These are phyloP conservation scores for Fopius arisanus DNA, from an alignment of 1,140 invertebrate species.

Conservation along the genomic window DNA sequence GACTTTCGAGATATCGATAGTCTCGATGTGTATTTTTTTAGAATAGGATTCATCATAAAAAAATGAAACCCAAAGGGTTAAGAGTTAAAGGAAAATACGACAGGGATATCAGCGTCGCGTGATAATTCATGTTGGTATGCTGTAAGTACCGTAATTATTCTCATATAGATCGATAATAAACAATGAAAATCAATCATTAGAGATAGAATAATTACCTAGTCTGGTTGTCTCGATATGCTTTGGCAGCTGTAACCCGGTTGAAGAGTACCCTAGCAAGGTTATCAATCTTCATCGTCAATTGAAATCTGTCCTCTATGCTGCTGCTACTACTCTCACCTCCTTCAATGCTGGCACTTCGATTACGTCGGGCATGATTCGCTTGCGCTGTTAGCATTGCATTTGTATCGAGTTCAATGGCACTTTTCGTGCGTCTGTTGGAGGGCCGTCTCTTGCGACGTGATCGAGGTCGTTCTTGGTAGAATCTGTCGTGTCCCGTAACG, in stretches of 20 bases:
- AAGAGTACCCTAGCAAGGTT: constrained; percentile 60
- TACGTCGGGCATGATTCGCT: constrained; percentile 47
- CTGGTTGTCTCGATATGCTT: constrained; percentile 50
- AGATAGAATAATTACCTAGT: constrained; percentile 41
- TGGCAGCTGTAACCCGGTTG: constrained; percentile 54
- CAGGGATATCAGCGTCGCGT: too few species aligned
- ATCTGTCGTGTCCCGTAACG: constrained; percentile 78
- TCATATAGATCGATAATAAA: constrained; percentile 20
- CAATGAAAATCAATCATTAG: background rate
- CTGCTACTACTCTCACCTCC: constrained; percentile 42
- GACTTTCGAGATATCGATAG: too few species aligned
- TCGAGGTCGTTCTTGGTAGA: constrained; percentile 73
- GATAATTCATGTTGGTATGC: too few species aligned
- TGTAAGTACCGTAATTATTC: constrained; percentile 44
- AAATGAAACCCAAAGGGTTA: too few species aligned
- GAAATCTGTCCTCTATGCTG: constrained; percentile 54
- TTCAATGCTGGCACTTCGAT: constrained; percentile 59
- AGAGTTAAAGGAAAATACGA: too few species aligned
- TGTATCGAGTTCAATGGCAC: constrained; percentile 76
- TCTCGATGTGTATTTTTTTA: too few species aligned
- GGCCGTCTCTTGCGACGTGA: constrained; percentile 67
- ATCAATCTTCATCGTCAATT: constrained; percentile 60
- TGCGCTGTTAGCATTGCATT: constrained; percentile 71
- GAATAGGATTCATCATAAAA: too few species aligned
- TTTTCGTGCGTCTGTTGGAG: constrained; percentile 72